Conservation (phyloP, 2,888 invertebrate genomes). For the Gastrophysa polygoni region DNA sequence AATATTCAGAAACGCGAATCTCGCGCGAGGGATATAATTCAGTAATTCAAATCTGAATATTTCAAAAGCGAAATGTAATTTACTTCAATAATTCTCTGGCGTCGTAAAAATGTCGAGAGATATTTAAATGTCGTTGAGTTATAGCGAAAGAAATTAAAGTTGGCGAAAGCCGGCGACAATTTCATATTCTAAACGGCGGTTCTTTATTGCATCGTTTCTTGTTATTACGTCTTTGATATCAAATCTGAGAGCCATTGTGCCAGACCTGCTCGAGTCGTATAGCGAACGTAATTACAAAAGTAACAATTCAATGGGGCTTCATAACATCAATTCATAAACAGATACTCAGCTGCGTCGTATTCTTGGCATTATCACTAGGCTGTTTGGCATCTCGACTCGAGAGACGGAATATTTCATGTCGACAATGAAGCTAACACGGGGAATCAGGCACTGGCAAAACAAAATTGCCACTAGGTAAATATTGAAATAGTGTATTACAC, state of each 20-base stretch:
- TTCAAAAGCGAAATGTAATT: conserved; percentile 54
- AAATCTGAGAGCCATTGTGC: conserved; percentile 43
- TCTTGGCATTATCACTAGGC: not conserved
- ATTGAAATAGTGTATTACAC: too few species aligned
- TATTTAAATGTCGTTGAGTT: conserved; percentile 54
- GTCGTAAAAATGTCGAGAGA: conserved; percentile 54
- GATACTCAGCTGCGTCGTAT: not conserved
- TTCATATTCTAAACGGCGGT: conserved; percentile 50
- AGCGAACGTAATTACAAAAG: conserved; percentile 6
- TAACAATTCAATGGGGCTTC: conserved; percentile 14
- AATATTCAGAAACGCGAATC: conserved; percentile 45
- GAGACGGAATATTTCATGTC: not conserved
- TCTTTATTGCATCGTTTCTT: conserved; percentile 52
- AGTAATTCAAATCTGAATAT: conserved; percentile 54
- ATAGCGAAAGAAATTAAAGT: conserved; percentile 55
- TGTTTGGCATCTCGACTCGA: not conserved
- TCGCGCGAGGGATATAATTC: conserved; percentile 47
- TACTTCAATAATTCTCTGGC: conserved; percentile 52
- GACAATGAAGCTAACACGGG: too few species aligned
- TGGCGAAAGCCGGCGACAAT: conserved; percentile 46
- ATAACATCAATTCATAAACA: conserved; percentile 8
- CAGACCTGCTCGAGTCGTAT: conserved; percentile 5
- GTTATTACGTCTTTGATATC: conserved; percentile 55
- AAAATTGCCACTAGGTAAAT: too few species aligned
- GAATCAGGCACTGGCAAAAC: too few species aligned